phyloP scores from a whole-genome alignment of 2,797 vertebrate genomes.

The Lepilemur ruficaudatus region DNA sequence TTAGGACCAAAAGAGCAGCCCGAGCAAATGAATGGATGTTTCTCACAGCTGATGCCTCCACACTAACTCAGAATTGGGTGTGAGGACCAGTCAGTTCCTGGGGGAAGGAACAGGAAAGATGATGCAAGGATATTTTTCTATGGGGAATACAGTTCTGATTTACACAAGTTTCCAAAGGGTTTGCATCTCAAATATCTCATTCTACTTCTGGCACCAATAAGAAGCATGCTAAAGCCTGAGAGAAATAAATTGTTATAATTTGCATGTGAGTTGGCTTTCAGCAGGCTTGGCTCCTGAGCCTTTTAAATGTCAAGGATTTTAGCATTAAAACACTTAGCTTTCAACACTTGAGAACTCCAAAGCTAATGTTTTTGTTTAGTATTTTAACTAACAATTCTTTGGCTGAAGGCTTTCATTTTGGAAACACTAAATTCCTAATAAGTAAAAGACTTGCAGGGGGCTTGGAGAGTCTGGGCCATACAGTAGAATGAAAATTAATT shows the following conservation, averaged over 20 bases:
- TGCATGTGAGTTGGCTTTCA: slow-evolving; percentile 74
- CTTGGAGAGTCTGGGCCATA: slow-evolving; percentile 44
- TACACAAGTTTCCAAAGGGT: slow-evolving; percentile 56
- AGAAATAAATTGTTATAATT: slow-evolving; percentile 77
- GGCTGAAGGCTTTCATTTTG: slow-evolving; percentile 55
- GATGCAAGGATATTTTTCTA: slow-evolving; percentile 1
- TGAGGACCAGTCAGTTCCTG: background rate
- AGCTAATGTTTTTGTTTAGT: slow-evolving; percentile 79
- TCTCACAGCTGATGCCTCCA: background rate
- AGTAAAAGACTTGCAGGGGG: slow-evolving; percentile 51
- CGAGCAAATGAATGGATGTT: background rate
- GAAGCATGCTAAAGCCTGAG: slow-evolving; percentile 60
- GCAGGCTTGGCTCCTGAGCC: slow-evolving; percentile 68
- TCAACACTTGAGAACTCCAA: slow-evolving; percentile 66
- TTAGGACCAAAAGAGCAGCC: background rate
- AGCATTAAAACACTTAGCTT: slow-evolving; percentile 76
- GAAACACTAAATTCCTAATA: slow-evolving; percentile 65
- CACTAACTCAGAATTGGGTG: background rate
- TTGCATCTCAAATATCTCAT: slow-evolving; percentile 67
- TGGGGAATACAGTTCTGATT: slow-evolving; percentile 29
- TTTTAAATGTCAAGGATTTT: slow-evolving; percentile 79
- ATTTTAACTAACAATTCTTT: slow-evolving; percentile 73
- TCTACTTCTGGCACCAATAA: slow-evolving; percentile 68
- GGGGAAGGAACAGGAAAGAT: background rate
- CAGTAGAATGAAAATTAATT: slow-evolving; percentile 55